Percentiles rank a stretch among this genome's conserved stretches.
phyloP scores from a whole-genome alignment of 2,797 vertebrate species.

The Semotilus atromaculatus region DNA sequence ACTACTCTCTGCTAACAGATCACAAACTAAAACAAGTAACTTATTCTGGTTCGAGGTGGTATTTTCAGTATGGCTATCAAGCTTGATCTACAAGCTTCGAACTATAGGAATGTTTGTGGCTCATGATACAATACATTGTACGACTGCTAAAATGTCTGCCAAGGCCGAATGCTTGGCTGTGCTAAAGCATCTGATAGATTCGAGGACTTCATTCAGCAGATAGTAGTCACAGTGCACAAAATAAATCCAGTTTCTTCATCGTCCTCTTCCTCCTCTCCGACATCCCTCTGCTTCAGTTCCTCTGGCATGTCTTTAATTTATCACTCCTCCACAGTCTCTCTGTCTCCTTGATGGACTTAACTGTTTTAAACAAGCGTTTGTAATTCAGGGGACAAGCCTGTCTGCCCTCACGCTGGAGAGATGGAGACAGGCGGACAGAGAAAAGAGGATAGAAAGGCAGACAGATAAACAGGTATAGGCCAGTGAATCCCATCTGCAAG shows the following conservation, averaged over 20 bases:
- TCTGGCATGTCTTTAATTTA: slow-evolving; percentile 73
- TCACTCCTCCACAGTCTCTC: slow-evolving; percentile 64
- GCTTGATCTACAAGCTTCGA: too few species aligned
- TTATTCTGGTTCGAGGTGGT: too few species aligned
- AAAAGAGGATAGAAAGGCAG: slow-evolving; percentile 48
- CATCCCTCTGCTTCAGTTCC: slow-evolving; percentile 45
- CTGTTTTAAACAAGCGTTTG: slow-evolving; percentile 76
- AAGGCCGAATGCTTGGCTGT: background rate
- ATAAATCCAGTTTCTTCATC: slow-evolving; percentile 32
- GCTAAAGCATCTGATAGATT: slow-evolving; percentile 23
- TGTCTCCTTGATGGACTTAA: slow-evolving; percentile 70
- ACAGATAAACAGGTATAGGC: slow-evolving; percentile 41
- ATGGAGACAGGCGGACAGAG: slow-evolving; percentile 20
- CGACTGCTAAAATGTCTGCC: background rate
- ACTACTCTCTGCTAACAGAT: too few species aligned
- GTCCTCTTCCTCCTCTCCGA: slow-evolving; percentile 61
- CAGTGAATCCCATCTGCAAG: slow-evolving; percentile 37
- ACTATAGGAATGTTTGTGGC: background rate
- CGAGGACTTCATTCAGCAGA: background rate
- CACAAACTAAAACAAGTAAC: too few species aligned
- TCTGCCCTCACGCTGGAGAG: slow-evolving; percentile 37
- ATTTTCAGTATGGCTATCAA: too few species aligned
- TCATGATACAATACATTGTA: background rate
- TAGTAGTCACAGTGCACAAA: slow-evolving; percentile 2
- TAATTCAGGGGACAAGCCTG: slow-evolving; percentile 67